phyloP scores from a whole-genome alignment of 1,140 invertebrate genomes.

The Melipona quadrifasciata region DNA sequence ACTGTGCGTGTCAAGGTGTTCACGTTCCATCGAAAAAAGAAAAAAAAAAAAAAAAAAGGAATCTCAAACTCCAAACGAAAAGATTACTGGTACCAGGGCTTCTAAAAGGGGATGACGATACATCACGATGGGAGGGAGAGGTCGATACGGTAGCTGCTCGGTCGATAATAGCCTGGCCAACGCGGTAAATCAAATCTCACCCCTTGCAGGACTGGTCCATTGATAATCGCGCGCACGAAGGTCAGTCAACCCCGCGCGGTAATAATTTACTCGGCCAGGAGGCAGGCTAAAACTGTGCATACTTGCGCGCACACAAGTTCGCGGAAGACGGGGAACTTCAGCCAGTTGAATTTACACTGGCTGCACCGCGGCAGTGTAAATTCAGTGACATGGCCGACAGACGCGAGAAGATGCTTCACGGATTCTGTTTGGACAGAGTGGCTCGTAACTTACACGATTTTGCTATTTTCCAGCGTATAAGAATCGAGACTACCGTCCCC shows the following conservation, averaged over 20 bases:
- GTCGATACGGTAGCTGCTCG: neutral
- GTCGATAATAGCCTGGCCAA: neutral
- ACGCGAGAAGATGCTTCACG: slow-evolving; percentile 10
- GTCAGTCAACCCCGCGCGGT: slow-evolving; percentile 37
- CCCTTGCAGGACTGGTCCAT: neutral
- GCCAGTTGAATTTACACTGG: slow-evolving; percentile 31
- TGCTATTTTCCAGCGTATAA: slow-evolving; percentile 23
- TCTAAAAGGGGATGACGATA: neutral
- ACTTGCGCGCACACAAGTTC: neutral
- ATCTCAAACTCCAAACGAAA: neutral
- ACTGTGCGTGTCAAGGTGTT: too few relatives aligned
- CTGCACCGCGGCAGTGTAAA: neutral
- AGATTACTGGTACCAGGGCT: neutral
- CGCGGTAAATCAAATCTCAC: slow-evolving; percentile 24
- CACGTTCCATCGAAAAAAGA: neutral
- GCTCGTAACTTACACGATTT: slow-evolving; percentile 49
- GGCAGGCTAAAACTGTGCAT: slow-evolving; percentile 32
- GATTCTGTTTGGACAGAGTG: slow-evolving; percentile 15
- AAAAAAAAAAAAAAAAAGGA: neutral
- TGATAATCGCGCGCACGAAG: slow-evolving; percentile 40
- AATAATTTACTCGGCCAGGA: slow-evolving; percentile 24
- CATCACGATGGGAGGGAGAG: neutral
- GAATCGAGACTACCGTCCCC: neutral
- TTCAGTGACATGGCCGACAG: neutral
- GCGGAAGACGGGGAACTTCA: slow-evolving; percentile 36